phyloP scores from a whole-genome alignment of 1,140 invertebrate genomes.

The Sycophaga agraensis region DNA sequence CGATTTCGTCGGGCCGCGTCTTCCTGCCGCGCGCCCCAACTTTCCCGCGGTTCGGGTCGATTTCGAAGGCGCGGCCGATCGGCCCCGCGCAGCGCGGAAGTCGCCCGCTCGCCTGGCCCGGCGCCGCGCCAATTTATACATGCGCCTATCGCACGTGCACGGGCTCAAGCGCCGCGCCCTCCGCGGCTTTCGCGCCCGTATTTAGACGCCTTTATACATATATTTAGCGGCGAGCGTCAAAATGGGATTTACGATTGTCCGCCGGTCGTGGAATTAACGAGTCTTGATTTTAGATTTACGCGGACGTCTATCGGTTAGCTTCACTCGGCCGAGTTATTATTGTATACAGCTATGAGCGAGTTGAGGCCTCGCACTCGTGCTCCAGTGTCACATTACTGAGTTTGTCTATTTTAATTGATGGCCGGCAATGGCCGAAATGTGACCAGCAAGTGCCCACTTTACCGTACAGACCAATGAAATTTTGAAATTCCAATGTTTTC shows the following conservation, averaged over 20 bases:
- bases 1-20: neutral
- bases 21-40: neutral
- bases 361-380: too few species aligned
- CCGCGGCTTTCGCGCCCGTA: too few species aligned
- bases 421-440: neutral
- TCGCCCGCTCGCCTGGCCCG: neutral
- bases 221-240: slow-evolving; percentile 1
- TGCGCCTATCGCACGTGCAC: too few species aligned
- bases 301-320: neutral
- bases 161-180: too few species aligned
- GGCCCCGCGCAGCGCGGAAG: too few species aligned
- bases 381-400: neutral
- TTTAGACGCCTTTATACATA: neutral
- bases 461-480: too few species aligned
- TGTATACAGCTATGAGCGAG: neutral
- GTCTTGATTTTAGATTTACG: slow-evolving; percentile 7
- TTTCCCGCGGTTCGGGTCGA: too few species aligned
- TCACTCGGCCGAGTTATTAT: neutral
- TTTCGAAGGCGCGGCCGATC: too few species aligned
- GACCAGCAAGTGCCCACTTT: too few species aligned
- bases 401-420: slow-evolving; percentile 2
- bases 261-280: slow-evolving; percentile 1
- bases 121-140: neutral
- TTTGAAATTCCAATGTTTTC: too few species aligned
- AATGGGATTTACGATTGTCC: slow-evolving; percentile 7